Evolutionary conservation across 2,797 vertebrate genomes (phyloP), one percentile per base, ranked within the genome.

Genomic region (Catamblyrhynchus diadema): DNA sequence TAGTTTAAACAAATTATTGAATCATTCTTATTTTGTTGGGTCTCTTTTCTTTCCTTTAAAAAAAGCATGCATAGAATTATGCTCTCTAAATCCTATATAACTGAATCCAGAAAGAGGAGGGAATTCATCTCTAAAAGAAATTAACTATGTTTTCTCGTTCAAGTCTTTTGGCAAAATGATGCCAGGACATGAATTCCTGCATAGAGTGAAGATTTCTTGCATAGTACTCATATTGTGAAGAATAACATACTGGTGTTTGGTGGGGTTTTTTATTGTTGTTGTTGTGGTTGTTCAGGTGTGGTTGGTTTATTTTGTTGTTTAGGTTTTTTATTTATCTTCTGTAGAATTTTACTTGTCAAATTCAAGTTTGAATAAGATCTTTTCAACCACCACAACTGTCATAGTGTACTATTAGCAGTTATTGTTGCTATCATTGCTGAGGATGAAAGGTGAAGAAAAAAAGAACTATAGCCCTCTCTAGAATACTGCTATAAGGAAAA

Each of bases 181-280:
- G 12, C 21, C 19, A 70, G 44, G 14, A 35, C 32, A 71, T 1
- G 4, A 70, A 70, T 67, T 77, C 13, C 64, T 73, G 16, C 28
- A 48, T 16, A 6, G 8, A 87, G 7, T 64, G n/a, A n/a, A n/a
- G n/a, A n/a, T n/a, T n/a, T n/a, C n/a, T n/a, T n/a, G n/a, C n/a
- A n/a, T n/a, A 85, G 12, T 33, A 65, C 5, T 77, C 47, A 8
- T 15, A 62, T 7, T 15, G 8, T 56, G n/a, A 86, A 67, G 14
- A 86, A n/a, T 33, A 69, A 65, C 8, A 6, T 1, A 1, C 20
- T 14, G 13, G 7, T 1, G 7, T 3, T 35, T n/a, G 24, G 14
- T 25, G 47, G 47, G 3, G 1, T 1, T 32, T 6, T 9, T 48
- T 35, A 14, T 59, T 51, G 22, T 30, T 44, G 18, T 30, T 39